Conservation (phyloP, 2,888 invertebrate species). For the Osmoderma eremita region DNA sequence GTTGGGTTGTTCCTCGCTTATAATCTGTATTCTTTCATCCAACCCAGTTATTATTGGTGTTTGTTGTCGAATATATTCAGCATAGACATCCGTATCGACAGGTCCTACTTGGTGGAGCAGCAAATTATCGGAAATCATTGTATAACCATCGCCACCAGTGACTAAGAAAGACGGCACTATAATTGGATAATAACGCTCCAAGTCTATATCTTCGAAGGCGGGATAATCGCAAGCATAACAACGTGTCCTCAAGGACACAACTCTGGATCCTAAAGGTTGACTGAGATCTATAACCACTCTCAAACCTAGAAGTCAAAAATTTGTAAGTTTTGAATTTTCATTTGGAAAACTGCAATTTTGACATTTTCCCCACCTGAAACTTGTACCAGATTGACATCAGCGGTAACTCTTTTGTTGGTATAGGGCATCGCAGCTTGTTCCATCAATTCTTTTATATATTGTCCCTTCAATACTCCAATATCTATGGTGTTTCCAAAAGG, state of each 20-base stretch:
- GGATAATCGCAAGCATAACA: slow-evolving; percentile 75
- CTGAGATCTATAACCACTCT: slow-evolving; percentile 71
- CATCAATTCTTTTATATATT: slow-evolving; percentile 55
- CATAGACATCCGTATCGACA: slow-evolving; percentile 68
- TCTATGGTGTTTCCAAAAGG: slow-evolving; percentile 84
- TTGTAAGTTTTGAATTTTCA: background rate
- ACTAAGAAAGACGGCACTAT: slow-evolving; percentile 70
- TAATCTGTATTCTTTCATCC: slow-evolving; percentile 66
- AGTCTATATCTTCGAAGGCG: slow-evolving; percentile 69
- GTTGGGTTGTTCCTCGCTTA: background rate
- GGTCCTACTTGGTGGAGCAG: slow-evolving; percentile 65
- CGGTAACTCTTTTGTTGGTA: slow-evolving; percentile 48
- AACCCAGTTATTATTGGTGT: slow-evolving; percentile 66
- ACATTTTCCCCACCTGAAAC: slow-evolving; percentile 62
- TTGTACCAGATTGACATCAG: slow-evolving; percentile 69
- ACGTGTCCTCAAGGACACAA: slow-evolving; percentile 67
- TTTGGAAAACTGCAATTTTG: background rate
- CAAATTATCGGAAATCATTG: slow-evolving; percentile 65
- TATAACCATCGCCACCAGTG: slow-evolving; percentile 75
- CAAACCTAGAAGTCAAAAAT: slow-evolving; percentile 64
- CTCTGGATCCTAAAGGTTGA: slow-evolving; percentile 69
- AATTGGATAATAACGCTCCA: slow-evolving; percentile 68
- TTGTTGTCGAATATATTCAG: slow-evolving; percentile 66
- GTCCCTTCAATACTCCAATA: slow-evolving; percentile 44
- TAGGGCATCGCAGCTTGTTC: slow-evolving; percentile 67